Percentiles rank a stretch among this genome's conserved stretches.
These are phyloP conservation scores for Tachina grossa DNA, from an alignment of 2,888 invertebrate genomes.

Conservation along the genomic window DNA sequence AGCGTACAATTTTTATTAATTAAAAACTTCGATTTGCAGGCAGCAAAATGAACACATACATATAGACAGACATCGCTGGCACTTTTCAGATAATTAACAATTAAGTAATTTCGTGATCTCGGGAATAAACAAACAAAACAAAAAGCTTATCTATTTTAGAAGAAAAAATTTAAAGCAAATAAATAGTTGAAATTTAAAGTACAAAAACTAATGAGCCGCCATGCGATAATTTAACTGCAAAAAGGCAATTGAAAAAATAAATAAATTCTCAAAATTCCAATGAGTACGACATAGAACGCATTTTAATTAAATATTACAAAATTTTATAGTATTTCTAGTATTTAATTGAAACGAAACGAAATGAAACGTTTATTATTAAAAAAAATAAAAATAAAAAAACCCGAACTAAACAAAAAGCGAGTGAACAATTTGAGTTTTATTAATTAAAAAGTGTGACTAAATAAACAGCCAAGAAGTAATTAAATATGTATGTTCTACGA, in stretches of 20 bases:
- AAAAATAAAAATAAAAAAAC: neutral
- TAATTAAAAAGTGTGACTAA: conserved; percentile 70
- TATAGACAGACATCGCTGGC: conserved; percentile 1
- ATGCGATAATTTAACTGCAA: conserved; percentile 29
- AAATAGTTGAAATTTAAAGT: conserved; percentile 51
- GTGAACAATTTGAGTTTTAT: conserved; percentile 59
- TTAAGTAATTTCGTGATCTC: conserved; percentile 70
- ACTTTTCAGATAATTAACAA: conserved; percentile 65
- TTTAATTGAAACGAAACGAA: conserved; percentile 57
- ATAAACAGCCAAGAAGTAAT: conserved; percentile 62
- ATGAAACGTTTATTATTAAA: conserved; percentile 29
- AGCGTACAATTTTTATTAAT: conserved; percentile 53
- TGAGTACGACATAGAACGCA: conserved; percentile 68
- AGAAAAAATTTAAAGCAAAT: conserved; percentile 18
- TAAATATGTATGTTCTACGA: conserved; percentile 50
- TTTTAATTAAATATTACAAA: conserved; percentile 68
- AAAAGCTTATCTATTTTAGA: neutral
- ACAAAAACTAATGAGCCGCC: conserved; percentile 71
- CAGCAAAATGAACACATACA: conserved; percentile 18
- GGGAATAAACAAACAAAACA: conserved; percentile 42
- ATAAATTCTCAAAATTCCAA: conserved; percentile 68
- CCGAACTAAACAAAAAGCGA: conserved; percentile 22
- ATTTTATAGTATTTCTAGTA: conserved; percentile 35
- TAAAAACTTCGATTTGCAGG: conserved; percentile 55
- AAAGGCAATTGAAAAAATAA: conserved; percentile 53